Base-by-base conservation (phyloP, 2,113 vertebrate species). In the Marmota monax region DNA sequence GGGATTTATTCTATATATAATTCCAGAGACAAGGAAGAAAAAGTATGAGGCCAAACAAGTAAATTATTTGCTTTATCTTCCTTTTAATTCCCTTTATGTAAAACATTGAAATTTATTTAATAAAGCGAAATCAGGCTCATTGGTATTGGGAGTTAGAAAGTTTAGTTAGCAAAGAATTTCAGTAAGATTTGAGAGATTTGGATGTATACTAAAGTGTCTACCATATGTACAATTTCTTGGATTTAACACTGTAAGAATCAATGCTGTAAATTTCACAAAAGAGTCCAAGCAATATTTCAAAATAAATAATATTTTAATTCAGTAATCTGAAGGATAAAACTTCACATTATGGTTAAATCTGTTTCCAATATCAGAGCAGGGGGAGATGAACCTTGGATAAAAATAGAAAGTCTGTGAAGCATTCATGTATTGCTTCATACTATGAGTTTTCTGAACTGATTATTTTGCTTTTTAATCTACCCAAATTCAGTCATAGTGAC, bases 1-100 rank as follows among this genome's bases (percentile, higher is more conserved):
- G 67, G 56, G 69, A 32, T 84, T 91, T 10, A 95, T 84, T 91
- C 63, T 45, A 91, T 14, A 84, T 84, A 85, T 37, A 76, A 89
- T 34, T 76, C 39, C 14, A 17, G 11, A 94, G 58, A 84, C 7
- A 89, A 85, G 51, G 3, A 88, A 23, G 5, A 89, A 34, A 14
- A 96, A 85, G 67, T 32, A 5, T 29, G 45, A 82, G 4, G 13
- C 45, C 20, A 67, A 92, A 80, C 8, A 61, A 84, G 23, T 63
- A 10, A 45, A 84, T 1, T 77, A 77, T 65, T 56, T 72, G 0
- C 7, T 58, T 72, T 78, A 65, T 65, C 27, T 92, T 17, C 6
- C 10, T 85, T 69, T 5, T 70, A 48, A 77, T 77, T 84, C 20
- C 9, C 9, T 72, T 32, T 22, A 67, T 93, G 91, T 42, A 70